Evolutionary conservation across 2,113 vertebrate genomes (phyloP), one percentile per base, ranked within the genome.

Genomic region (Pteropus alecto): DNA sequence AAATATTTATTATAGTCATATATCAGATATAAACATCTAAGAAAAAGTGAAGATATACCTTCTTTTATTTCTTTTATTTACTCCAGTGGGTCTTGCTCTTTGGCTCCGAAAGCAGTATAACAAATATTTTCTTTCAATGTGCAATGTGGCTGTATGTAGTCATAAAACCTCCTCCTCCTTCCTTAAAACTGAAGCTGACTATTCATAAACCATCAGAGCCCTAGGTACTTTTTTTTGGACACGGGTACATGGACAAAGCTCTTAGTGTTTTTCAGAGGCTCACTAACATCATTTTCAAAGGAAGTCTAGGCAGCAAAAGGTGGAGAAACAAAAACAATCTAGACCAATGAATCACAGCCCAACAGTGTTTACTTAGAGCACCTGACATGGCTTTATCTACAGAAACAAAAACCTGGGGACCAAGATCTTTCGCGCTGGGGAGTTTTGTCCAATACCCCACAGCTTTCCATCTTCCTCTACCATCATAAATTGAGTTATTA

Each of bases 401-500:
- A 83, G 16, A 81, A 83, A 65, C 19, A 67, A 71, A 70, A 87
- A 88, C 28, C 43, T 56, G 46, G n/a, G 16, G 84, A 65, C 46
- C 46, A 78, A 87, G 43, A 74, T 7, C n/a, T 26, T 67, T 60
- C 19, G 24, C 70, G 19, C n/a, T 85, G 67, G 61, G 21, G 83
- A 96, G 74, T 76, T 91, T 51, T 67, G 35, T 76, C 6, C 0
- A 70, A 68, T 0, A 2, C 43, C 65, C 0, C 0, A 30, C 0
- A 8, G 48, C 24, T 2, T 0, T 38, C 11, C 85, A 92, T 76
- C 88, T 95, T 91, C 93, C 28, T 92, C 51, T 9, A 86, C 35
- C 54, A 79, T 16, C 28, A 74, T 81, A 73, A 87, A 93, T 13
- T 12, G 18, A 93, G 46, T 41, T 73, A 51, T 51, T 81, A 73